A percentile compares a stretch with the other conserved stretches of the same genome.
These are phyloP conservation scores for Salticus scenicus DNA, from an alignment of 2,888 invertebrate genomes.

Conservation along the genomic window DNA sequence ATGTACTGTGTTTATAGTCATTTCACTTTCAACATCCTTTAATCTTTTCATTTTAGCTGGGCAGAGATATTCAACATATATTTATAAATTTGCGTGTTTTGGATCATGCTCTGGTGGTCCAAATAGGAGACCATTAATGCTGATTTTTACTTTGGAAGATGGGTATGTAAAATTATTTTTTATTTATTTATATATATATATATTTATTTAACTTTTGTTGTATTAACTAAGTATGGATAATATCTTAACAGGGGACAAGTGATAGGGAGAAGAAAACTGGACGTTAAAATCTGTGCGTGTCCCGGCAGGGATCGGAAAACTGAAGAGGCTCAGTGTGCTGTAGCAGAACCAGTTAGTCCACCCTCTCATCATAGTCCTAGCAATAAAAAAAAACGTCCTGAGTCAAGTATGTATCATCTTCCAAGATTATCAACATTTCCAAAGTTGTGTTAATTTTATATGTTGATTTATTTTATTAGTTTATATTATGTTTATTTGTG, in stretches of 20 bases:
- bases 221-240: no score
- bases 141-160: slow-evolving; percentile 83
- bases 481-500: no score
- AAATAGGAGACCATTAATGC: slow-evolving; percentile 83
- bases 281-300: slow-evolving; percentile 87
- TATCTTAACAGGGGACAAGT: slow-evolving; percentile 32
- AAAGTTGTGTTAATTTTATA: no score
- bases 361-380: neutral
- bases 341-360: neutral
- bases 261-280: slow-evolving; percentile 73
- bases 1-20: no score
- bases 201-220: neutral
- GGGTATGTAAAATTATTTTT: slow-evolving; percentile 58
- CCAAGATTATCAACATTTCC: no score
- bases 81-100: slow-evolving; percentile 85
- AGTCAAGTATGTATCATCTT: slow-evolving; percentile 16
- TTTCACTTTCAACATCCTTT: neutral
- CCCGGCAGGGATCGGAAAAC: slow-evolving; percentile 84
- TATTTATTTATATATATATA: neutral
- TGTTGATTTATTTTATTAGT: neutral
- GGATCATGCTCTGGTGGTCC: slow-evolving; percentile 87
- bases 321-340: slow-evolving; percentile 78
- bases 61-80: slow-evolving; percentile 80
- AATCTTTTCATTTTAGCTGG: slow-evolving; percentile 75
- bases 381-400: slow-evolving; percentile 21